Percentiles rank a stretch among this genome's conserved stretches.
Evolutionary conservation across 2,797 vertebrate genomes (phyloP).

Genomic region (Harpagifer antarcticus): DNA sequence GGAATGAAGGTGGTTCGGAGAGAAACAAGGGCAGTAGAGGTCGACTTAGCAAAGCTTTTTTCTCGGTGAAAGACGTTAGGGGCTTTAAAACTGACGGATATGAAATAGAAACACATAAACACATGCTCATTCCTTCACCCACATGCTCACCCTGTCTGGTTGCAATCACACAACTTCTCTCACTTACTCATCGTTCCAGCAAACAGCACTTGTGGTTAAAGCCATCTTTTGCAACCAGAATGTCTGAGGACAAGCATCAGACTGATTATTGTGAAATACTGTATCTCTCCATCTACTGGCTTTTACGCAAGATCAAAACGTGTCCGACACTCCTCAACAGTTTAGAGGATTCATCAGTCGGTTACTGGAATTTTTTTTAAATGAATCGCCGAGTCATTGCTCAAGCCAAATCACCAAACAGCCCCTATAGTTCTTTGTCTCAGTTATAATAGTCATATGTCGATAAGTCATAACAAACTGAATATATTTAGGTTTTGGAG

Average conservation of each 20-base stretch:
- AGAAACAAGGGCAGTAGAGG: slow-evolving; percentile 33
- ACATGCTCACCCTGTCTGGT: slow-evolving; percentile 33
- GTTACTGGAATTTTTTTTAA: neutral
- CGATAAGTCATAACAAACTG: neutral
- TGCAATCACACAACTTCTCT: slow-evolving; percentile 48
- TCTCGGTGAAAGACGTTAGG: neutral
- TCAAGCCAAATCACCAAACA: neutral
- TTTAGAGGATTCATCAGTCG: neutral
- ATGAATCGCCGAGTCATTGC: neutral
- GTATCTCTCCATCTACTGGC: neutral
- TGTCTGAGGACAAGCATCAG: slow-evolving; percentile 19
- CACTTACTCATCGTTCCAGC: slow-evolving; percentile 52
- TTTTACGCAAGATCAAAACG: slow-evolving; percentile 1
- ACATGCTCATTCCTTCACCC: slow-evolving; percentile 48
- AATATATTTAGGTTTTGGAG: neutral
- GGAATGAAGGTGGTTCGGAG: slow-evolving; percentile 42
- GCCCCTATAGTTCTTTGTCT: neutral
- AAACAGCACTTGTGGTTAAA: slow-evolving; percentile 46
- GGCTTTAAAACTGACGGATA: slow-evolving; percentile 1
- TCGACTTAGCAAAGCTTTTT: neutral
- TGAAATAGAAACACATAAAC: slow-evolving; percentile 37
- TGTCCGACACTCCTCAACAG: neutral
- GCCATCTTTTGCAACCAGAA: slow-evolving; percentile 54
- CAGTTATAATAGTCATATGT: neutral
- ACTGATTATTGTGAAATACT: slow-evolving; percentile 21